Evolutionary conservation across 2,797 vertebrate species (phyloP), one percentile per base, ranked within the genome.

Genomic region (Urophycis tenuis): DNA sequence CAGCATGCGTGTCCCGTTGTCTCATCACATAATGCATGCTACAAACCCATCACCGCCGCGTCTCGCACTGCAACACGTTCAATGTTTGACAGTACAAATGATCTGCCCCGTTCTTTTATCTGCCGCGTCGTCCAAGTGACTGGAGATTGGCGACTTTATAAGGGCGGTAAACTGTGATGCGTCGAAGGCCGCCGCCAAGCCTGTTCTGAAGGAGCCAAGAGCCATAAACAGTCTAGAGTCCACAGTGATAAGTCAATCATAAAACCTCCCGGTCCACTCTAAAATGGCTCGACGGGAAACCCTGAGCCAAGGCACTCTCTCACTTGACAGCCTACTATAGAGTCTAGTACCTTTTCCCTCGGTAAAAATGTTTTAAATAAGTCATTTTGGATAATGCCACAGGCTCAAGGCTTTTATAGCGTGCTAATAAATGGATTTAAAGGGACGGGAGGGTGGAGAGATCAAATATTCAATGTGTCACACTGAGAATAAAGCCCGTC

Each of bases 211-310:
- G 78, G 15, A 84, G 83, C 30, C 33, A 15, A 77, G 78, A 53
- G 81, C 71, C 75, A 78, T 87, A 88, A 91, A 87, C 77, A 85
- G 78, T 78, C 31, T 80, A 85, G 78, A 89, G 89, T 90, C 85
- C 87, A 85, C n/a, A 73, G 75, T 33, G 81, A 85, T 82, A 82
- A 84, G 83, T 83, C 82, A 81, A 81, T 90, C 82, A 82, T 89
- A 89, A 88, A 91, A 86, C 81, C 49, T 25, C 85, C 15, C 86
- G 75, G 74, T 35, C 77, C 74, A 76, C 69, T 78, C 75, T 45
- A 34, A 72, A 78, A 67, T 39, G 75, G 64, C 74, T 80, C 9
- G 67, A 74, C 22, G 0, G 75, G 81, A 85, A 85, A 82, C 49
- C 19, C 35, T 81, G 78, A 85, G 77, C 84, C 75, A 82, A 45